Percentiles rank a stretch among this genome's conserved stretches.
These are phyloP conservation scores for Gryllus bimaculatus DNA, from an alignment of 1,140 invertebrate species.

Conservation along the genomic window DNA sequence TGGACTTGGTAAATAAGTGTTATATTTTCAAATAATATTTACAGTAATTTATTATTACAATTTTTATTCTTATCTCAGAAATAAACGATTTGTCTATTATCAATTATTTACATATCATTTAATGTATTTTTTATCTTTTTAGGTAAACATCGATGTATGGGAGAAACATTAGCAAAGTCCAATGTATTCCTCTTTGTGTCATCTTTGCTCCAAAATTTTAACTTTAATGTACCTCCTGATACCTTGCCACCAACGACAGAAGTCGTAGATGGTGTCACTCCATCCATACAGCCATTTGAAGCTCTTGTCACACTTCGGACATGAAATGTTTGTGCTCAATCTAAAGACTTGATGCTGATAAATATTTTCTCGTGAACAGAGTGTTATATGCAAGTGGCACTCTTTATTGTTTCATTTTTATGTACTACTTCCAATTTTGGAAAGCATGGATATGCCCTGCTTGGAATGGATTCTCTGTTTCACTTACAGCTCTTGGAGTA, in stretches of 20 bases:
- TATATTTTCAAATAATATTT: neutral
- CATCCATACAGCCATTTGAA: slow-evolving; percentile 57
- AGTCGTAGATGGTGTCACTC: slow-evolving; percentile 61
- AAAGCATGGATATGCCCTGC: too few species aligned
- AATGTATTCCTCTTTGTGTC: slow-evolving; percentile 79
- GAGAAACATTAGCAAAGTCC: slow-evolving; percentile 70
- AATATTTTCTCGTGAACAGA: too few species aligned
- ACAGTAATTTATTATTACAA: neutral
- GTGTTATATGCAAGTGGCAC: too few species aligned
- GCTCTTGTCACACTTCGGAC: slow-evolving; percentile 40
- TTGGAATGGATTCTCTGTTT: too few species aligned
- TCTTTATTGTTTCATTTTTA: too few species aligned
- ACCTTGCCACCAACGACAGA: slow-evolving; percentile 50
- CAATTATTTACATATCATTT: too few species aligned
- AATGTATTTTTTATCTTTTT: slow-evolving; percentile 16
- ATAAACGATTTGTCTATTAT: neutral
- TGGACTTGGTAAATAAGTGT: slow-evolving; percentile 47
- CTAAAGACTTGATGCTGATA: too few species aligned
- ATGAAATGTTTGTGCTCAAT: neutral
- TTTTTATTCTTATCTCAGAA: neutral
- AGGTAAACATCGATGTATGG: slow-evolving; percentile 76
- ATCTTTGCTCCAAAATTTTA: slow-evolving; percentile 66
- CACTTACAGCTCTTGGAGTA: too few species aligned
- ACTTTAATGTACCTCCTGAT: slow-evolving; percentile 51
- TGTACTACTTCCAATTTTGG: too few species aligned